A percentile compares a stretch with the other conserved stretches of the same genome.
These are phyloP conservation scores for Dinomys branickii DNA, from an alignment of 2,113 vertebrate species.

Conservation along the genomic window DNA sequence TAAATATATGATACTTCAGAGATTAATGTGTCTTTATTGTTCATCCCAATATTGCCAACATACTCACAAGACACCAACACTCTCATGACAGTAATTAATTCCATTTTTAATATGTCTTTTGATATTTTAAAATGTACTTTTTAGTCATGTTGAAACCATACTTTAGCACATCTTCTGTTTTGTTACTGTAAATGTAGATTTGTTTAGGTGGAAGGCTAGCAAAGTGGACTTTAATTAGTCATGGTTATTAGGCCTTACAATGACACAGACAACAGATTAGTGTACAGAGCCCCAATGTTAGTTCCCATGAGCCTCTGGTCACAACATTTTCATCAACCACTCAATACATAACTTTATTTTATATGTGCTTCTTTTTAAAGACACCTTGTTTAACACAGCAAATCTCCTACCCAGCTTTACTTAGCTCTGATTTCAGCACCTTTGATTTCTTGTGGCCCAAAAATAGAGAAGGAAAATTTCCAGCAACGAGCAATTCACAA, in stretches of 20 bases:
- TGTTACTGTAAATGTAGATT: not conserved
- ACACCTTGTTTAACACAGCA: not conserved
- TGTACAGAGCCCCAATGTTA: not conserved
- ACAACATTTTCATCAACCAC: not conserved
- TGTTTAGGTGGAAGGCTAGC: not conserved
- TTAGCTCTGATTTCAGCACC: not conserved
- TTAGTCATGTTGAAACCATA: not conserved
- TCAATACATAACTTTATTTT: not conserved
- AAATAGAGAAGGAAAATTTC: not conserved
- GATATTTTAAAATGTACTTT: not conserved
- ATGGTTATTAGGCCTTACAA: not conserved
- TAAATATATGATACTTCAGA: not conserved
- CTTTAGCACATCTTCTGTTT: not conserved
- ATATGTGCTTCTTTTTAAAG: constrained; percentile 3
- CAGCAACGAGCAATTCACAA: not conserved
- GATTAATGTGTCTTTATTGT: not conserved
- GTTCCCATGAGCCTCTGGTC: not conserved
- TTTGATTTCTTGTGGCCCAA: not conserved
- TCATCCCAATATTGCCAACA: not conserved
- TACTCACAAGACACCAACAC: not conserved
- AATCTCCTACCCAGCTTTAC: not conserved
- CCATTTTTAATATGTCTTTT: constrained; percentile 24
- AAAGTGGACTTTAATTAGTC: not conserved
- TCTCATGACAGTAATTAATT: not conserved
- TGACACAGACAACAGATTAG: not conserved